phyloP scores from a whole-genome alignment of 2,888 invertebrate genomes.

The Lycocerus yunnanus region DNA sequence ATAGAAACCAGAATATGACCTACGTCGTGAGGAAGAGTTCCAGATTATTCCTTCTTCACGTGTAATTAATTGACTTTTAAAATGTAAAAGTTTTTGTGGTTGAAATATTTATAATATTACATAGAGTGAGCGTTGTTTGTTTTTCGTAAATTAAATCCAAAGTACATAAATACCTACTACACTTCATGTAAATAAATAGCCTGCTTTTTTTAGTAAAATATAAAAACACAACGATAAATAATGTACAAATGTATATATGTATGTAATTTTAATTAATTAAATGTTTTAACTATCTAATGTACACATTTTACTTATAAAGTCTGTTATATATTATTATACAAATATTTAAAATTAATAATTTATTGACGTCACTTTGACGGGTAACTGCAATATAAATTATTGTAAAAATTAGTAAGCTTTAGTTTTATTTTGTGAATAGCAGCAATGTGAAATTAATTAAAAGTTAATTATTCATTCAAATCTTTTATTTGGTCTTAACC shows the following conservation, averaged over 20 bases:
- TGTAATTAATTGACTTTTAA: conserved; percentile 8
- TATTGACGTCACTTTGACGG: conserved; percentile 47
- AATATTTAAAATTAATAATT: conserved; percentile 34
- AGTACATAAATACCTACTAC: not conserved
- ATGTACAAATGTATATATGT: conserved; percentile 30
- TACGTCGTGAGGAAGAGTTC: conserved; percentile 16
- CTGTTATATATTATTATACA: conserved; percentile 17
- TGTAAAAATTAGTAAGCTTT: conserved; percentile 45
- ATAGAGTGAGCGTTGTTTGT: conserved; percentile 9
- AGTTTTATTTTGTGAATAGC: conserved; percentile 47
- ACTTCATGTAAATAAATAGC: not conserved
- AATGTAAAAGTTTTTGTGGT: conserved; percentile 7
- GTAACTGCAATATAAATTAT: conserved; percentile 52
- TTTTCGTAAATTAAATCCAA: conserved; percentile 10
- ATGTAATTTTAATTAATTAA: conserved; percentile 25
- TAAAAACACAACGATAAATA: conserved; percentile 10
- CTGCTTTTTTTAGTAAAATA: conserved; percentile 6
- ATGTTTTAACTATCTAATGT: conserved; percentile 25
- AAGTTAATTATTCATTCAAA: conserved; percentile 15
- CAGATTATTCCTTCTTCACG: conserved; percentile 16
- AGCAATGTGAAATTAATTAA: conserved; percentile 48
- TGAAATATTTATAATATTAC: not conserved
- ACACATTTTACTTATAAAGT: conserved; percentile 17
- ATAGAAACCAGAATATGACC: conserved; percentile 27
- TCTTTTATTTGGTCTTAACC: not conserved